phyloP scores from a whole-genome alignment of 2,888 invertebrate genomes.

The Arenicola marina region DNA sequence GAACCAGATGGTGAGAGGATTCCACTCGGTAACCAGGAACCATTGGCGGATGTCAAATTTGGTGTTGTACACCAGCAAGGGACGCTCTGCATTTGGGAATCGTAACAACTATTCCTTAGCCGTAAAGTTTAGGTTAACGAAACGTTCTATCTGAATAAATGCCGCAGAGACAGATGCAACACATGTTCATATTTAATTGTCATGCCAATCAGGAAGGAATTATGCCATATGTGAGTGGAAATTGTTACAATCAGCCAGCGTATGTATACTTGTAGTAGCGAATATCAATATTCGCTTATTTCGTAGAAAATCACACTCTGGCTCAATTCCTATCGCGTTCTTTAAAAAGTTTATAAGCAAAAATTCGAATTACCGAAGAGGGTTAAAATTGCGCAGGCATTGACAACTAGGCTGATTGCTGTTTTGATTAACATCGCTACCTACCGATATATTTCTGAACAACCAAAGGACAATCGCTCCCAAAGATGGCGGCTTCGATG shows the following conservation, averaged over 20 bases:
- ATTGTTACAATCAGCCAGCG: too few relatives aligned
- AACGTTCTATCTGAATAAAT: too few relatives aligned
- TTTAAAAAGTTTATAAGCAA: not conserved
- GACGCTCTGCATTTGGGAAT: conserved; percentile 75
- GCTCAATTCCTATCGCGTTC: too few relatives aligned
- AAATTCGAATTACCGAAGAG: not conserved
- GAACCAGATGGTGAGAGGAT: conserved; percentile 89
- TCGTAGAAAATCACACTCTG: too few relatives aligned
- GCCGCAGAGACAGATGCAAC: too few relatives aligned
- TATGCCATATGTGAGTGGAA: too few relatives aligned
- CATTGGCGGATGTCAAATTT: conserved; percentile 96
- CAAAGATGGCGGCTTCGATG: conserved; percentile 66
- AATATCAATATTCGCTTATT: too few relatives aligned
- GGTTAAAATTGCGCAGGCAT: not conserved
- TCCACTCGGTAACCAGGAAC: conserved; percentile 89
- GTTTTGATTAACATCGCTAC: not conserved
- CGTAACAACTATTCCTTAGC: too few relatives aligned
- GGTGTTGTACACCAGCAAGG: conserved; percentile 83
- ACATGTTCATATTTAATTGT: too few relatives aligned
- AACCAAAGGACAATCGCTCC: conserved; percentile 67
- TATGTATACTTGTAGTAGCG: not conserved
- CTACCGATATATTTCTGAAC: conserved; percentile 96
- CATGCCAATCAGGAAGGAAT: too few relatives aligned
- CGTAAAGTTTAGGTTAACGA: too few relatives aligned
- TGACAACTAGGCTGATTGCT: not conserved